Percentiles rank a stretch among this genome's conserved stretches.
Conservation (phyloP, 2,888 invertebrate species). For the Dryococelus australis region DNA sequence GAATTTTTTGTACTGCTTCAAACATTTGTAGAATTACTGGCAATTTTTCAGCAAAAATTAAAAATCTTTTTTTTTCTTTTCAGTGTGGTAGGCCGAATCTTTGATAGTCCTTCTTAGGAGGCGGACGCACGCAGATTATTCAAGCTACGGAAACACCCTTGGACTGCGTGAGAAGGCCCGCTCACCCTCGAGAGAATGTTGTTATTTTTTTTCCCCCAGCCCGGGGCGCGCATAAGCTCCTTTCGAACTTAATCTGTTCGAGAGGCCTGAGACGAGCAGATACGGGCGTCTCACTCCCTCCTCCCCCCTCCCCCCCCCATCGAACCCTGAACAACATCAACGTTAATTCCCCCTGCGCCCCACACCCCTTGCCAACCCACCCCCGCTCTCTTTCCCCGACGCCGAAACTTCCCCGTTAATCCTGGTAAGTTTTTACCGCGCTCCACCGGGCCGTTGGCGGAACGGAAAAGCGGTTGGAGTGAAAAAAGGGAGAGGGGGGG, state of each 20-base stretch:
- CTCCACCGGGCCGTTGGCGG: neutral
- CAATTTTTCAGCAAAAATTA: too few species aligned
- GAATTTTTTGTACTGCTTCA: too few species aligned
- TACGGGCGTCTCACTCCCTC: neutral
- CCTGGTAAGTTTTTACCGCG: neutral
- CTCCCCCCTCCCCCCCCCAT: too few species aligned
- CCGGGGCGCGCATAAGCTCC: neutral
- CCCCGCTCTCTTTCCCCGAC: neutral
- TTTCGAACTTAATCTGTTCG: conserved; percentile 13
- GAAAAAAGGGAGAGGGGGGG: neutral
- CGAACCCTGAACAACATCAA: conserved; percentile 27
- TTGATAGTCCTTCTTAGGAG: too few species aligned
- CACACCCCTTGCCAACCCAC: neutral
- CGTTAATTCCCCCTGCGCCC: neutral
- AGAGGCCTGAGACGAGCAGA: conserved; percentile 20
- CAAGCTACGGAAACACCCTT: too few species aligned
- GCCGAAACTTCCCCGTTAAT: conserved; percentile 5
- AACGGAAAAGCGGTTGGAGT: neutral
- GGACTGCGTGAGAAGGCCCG: too few species aligned
- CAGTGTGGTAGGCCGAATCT: too few species aligned
- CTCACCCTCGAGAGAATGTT: too few species aligned
- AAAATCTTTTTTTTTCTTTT: too few species aligned
- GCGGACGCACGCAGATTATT: too few species aligned
- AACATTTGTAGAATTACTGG: too few species aligned
- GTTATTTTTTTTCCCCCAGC: too few species aligned